These are phyloP conservation scores for Falco rusticolus DNA, from an alignment of 2,797 vertebrate genomes.

Conservation along the genomic window DNA sequence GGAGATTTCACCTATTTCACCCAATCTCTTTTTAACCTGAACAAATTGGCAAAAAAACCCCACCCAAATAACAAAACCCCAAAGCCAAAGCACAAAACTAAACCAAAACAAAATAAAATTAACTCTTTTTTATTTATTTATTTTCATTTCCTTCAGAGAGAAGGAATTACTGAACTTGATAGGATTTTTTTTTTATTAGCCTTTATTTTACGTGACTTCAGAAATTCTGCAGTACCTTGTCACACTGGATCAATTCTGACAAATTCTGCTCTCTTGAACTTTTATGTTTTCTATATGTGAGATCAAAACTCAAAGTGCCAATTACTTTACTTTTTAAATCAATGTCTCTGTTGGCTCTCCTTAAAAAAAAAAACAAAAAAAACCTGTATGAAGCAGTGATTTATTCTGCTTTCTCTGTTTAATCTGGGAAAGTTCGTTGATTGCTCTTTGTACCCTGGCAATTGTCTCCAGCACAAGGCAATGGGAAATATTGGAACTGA, in stretches of 20 bases:
- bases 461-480: not conserved
- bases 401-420: not conserved
- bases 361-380: not conserved
- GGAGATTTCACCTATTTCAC: not conserved
- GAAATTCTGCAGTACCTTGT: not conserved
- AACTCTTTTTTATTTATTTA: too few species aligned
- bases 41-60: not conserved
- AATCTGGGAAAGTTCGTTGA: not conserved
- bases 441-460: not conserved
- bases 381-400: not conserved
- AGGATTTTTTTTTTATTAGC: not conserved
- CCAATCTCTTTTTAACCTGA: not conserved
- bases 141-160: not conserved
- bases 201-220: not conserved
- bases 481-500: not conserved
- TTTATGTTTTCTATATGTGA: not conserved
- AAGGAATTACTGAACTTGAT: not conserved
- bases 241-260: not conserved
- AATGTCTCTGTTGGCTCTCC: not conserved
- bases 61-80: not conserved
- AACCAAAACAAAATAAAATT: not conserved
- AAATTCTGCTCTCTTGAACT: constrained; percentile 19
- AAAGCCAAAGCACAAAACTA: not conserved
- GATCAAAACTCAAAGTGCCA: not conserved
- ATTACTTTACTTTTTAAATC: constrained; percentile 52